Base-by-base conservation (phyloP, 1,140 invertebrate species). In the Sitobion miscanthi region DNA sequence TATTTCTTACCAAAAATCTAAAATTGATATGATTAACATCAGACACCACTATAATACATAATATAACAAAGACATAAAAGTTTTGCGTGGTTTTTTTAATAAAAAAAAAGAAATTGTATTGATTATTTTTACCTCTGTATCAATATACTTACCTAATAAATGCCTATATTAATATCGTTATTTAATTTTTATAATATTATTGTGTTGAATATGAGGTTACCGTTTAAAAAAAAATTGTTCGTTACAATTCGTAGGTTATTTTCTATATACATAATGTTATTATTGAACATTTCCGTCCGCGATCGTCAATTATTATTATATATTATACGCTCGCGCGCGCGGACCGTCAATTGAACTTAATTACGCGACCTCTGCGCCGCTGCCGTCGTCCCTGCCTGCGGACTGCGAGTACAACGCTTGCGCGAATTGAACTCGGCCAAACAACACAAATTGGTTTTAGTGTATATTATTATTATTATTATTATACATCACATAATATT, bases 341-440 rank as follows among this genome's bases (percentile, higher is more conserved):
- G 54, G 89, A 91, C 17, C 45, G 91, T 47, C 91, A 92, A 92
- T 92, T 92, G 91, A 92, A 54, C 69, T 92, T 92, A 92, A 92
- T 92, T 92, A 92, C 77, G 77, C 69, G 91, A 92, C 77, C 91
- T 92, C 77, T 49, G 77, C 62, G 21, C 49, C n/a, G 35, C 21
- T 21, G 52, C 52, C 54, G 42, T 35, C 54, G 42, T 35, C 30
- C n/a, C 30, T 49, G 25, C 30, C 6, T 17, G 17, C n/a, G 21
- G 45, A 88, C 30, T 77, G 14, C 62, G 14, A n/a, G 30, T 17
- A 62, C 42, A 49, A 91, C 49, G 23, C 20, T 57, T 38, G 38
- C 82, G 49, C 30, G 25, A 69, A 83, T 77, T 91, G n/a, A 91
- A 77, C 87, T 54, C 90, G 90, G n/a, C 25, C 69, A 23, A 91